Conservation (phyloP, 1,140 invertebrate species). For the Trypoxylus dichotomus region DNA sequence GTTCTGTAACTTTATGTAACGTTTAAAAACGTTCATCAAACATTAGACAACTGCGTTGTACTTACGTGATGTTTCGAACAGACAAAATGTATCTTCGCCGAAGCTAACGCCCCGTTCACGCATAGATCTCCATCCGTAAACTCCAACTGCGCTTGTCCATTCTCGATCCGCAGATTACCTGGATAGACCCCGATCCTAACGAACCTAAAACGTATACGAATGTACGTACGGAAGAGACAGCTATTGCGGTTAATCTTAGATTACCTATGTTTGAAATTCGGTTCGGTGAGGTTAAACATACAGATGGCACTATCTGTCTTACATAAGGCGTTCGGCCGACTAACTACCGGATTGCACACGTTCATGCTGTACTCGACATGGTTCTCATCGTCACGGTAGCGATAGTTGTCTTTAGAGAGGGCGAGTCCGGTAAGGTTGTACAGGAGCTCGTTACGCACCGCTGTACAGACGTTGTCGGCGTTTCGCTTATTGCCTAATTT, state of each 20-base stretch:
- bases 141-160: not conserved
- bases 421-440: not conserved
- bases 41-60: not conserved
- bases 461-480: not conserved
- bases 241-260: not conserved
- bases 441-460: not conserved
- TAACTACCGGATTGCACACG: not conserved
- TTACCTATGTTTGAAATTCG: constrained; percentile 5
- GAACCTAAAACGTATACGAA: not conserved
- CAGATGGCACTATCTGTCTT: not conserved
- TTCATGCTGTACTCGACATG: not conserved
- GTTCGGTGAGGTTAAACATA: not conserved
- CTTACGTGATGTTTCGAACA: not conserved
- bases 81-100: not conserved
- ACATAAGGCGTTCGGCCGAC: not conserved
- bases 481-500: not conserved
- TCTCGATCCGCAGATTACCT: not conserved
- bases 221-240: not conserved
- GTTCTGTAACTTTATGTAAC: no score
- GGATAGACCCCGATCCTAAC: not conserved
- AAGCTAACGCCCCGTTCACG: not conserved
- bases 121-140: not conserved
- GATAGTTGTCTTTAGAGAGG: not conserved
- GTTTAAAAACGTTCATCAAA: no score
- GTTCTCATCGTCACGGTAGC: not conserved